Evolutionary conservation across 2,797 vertebrate genomes (phyloP).

Genomic region (Morelia viridis): DNA sequence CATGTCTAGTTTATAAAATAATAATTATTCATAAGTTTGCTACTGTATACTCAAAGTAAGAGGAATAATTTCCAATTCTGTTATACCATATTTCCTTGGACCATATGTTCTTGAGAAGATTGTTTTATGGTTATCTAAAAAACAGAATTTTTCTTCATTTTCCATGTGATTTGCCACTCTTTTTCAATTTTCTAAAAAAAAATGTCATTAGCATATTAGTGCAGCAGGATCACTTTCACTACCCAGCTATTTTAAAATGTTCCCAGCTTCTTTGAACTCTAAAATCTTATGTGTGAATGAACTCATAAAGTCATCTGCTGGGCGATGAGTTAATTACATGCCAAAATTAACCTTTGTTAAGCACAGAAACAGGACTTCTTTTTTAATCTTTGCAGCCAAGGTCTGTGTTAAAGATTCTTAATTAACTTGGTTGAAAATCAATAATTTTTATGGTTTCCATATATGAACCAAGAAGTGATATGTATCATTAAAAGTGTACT

Average conservation of each 20-base stretch:
- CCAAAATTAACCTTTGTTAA: constrained; percentile 68
- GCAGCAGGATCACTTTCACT: constrained; percentile 10
- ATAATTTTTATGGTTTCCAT: constrained; percentile 64
- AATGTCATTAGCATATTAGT: constrained; percentile 51
- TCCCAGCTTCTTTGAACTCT: constrained; percentile 59
- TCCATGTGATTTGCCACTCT: not conserved
- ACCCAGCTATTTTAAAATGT: constrained; percentile 51
- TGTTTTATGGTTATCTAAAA: not conserved
- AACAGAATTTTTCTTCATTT: constrained; percentile 6
- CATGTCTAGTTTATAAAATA: not conserved
- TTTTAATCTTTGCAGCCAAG: constrained; percentile 58
- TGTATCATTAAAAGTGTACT: constrained; percentile 54
- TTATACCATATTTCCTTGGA: not conserved
- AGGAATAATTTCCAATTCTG: not conserved
- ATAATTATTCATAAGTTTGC: not conserved
- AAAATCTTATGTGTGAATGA: constrained; percentile 63
- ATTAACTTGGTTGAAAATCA: constrained; percentile 62
- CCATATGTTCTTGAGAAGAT: not conserved
- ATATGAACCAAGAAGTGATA: constrained; percentile 57
- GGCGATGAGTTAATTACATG: constrained; percentile 63
- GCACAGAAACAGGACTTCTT: constrained; percentile 57
- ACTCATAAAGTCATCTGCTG: constrained; percentile 60
- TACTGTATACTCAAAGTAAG: not conserved
- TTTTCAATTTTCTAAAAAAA: constrained; percentile 19
- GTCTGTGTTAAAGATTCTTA: constrained; percentile 64